These are phyloP conservation scores for Coelopa pilipes DNA, from an alignment of 2,888 invertebrate species.

Conservation along the genomic window DNA sequence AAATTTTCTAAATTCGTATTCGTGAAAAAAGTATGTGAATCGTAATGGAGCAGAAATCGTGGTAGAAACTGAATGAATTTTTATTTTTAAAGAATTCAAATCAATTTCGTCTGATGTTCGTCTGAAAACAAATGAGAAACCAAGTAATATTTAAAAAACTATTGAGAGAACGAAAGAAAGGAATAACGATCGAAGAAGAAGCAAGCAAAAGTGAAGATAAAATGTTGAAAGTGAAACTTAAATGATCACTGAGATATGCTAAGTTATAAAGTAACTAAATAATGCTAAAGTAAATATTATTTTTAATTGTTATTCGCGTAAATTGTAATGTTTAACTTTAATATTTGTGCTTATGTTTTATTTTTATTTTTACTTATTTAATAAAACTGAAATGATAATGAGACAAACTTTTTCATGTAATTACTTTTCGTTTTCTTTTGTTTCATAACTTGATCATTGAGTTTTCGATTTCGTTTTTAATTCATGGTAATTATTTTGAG, in stretches of 20 bases:
- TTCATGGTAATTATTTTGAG: not conserved
- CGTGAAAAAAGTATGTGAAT: no score
- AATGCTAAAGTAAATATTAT: slow-evolving; percentile 30
- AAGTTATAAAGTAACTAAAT: slow-evolving; percentile 27
- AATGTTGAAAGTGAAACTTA: no score
- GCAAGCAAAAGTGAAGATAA: no score
- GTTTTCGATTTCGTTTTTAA: not conserved
- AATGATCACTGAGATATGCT: no score
- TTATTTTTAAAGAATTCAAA: slow-evolving; percentile 4
- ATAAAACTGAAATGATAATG: slow-evolving; percentile 25
- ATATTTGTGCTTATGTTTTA: slow-evolving; percentile 32
- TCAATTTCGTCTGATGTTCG: not conserved
- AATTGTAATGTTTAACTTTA: slow-evolving; percentile 15
- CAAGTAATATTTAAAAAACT: no score
- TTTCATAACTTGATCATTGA: slow-evolving; percentile 2
- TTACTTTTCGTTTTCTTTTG: slow-evolving; percentile 23
- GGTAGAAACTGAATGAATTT: not conserved
- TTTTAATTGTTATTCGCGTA: slow-evolving; percentile 36
- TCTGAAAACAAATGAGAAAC: no score
- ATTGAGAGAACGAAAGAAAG: no score
- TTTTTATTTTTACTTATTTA: slow-evolving; percentile 21
- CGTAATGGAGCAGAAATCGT: no score
- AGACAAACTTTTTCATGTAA: slow-evolving; percentile 10
- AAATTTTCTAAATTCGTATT: slow-evolving; percentile 31
- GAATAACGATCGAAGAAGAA: no score